A percentile compares a stretch with the other conserved stretches of the same genome.
These are phyloP conservation scores for Hypomecis punctinalis DNA, from an alignment of 2,888 invertebrate species.

Conservation along the genomic window DNA sequence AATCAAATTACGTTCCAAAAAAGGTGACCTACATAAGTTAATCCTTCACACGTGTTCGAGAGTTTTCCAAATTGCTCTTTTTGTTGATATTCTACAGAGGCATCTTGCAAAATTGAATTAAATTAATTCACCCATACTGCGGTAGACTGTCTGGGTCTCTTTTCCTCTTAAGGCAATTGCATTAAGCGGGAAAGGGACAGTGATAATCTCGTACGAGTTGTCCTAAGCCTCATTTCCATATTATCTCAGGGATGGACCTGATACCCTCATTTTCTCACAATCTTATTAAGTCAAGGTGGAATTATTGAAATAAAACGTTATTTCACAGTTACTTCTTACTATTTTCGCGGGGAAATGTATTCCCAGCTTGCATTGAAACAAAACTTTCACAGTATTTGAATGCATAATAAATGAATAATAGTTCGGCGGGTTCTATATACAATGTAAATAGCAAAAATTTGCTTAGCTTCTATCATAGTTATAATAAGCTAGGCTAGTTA, in stretches of 20 bases:
- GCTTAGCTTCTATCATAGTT: no score
- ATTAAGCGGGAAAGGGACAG: background rate
- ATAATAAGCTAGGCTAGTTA: no score
- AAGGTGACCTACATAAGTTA: slow-evolving; percentile 14
- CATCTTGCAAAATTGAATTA: background rate
- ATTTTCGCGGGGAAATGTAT: no score
- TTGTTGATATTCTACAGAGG: background rate
- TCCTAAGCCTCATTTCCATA: background rate
- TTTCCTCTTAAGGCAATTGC: background rate
- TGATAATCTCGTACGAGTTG: background rate
- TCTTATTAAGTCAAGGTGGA: no score
- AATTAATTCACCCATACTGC: background rate
- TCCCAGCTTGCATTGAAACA: no score
- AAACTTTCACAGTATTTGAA: no score
- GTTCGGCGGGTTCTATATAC: no score
- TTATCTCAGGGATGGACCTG: background rate
- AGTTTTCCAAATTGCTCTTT: slow-evolving; percentile 7
- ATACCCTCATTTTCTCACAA: background rate
- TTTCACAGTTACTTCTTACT: no score
- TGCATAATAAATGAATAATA: no score
- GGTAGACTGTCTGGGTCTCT: background rate
- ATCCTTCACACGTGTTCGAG: slow-evolving; percentile 9
- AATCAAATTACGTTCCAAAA: background rate
- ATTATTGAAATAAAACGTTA: no score
- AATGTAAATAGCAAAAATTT: no score